Conservation (phyloP, 2,888 invertebrate genomes). For the Periphyllus acericola region DNA sequence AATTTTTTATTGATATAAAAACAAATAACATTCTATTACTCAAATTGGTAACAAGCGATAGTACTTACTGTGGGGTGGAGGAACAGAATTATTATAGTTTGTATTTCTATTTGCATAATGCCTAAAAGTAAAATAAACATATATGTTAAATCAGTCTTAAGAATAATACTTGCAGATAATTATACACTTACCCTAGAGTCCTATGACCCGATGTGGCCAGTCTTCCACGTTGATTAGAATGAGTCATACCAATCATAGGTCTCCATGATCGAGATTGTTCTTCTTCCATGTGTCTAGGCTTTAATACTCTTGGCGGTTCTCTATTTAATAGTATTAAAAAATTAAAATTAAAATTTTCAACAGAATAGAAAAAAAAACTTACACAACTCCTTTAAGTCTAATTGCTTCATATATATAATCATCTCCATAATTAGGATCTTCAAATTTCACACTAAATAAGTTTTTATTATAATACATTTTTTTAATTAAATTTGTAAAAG, state of each 20-base stretch:
- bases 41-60: background rate
- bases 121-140: constrained; percentile 64
- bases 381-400: constrained; percentile 70
- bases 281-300: constrained; percentile 78
- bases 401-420: constrained; percentile 83
- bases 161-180: background rate
- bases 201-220: constrained; percentile 79
- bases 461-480: constrained; percentile 1
- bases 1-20: background rate
- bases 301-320: constrained; percentile 80
- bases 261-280: constrained; percentile 78
- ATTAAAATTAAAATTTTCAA: constrained; percentile 25
- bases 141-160: background rate
- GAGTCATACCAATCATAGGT: constrained; percentile 81
- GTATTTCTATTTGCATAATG: constrained; percentile 66
- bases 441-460: constrained; percentile 75
- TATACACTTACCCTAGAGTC: constrained; percentile 73
- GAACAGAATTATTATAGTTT: constrained; percentile 66
- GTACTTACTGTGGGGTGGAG: constrained; percentile 62
- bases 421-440: constrained; percentile 81
- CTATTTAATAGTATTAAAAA: constrained; percentile 65
- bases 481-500: background rate
- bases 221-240: constrained; percentile 74
- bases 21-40: background rate
- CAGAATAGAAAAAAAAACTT: constrained; percentile 64